Base-by-base conservation (phyloP, 1,140 invertebrate species). In the Drosophila subpulchrella region DNA sequence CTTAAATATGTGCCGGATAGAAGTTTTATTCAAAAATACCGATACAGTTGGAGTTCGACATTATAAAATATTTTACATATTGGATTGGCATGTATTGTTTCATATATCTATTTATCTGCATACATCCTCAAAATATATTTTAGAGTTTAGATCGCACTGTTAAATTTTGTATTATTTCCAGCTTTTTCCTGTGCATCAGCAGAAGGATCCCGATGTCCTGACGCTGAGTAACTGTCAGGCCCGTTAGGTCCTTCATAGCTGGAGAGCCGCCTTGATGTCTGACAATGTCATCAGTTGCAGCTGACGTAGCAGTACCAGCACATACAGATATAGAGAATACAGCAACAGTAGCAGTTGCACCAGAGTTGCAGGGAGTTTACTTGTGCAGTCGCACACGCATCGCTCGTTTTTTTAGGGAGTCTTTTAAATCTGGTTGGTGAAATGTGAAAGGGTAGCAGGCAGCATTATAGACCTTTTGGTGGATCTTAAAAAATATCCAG, bases 211-310 rank as follows among this genome's bases (percentile, higher is more conserved):
- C 50, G 34, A 67, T 80, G 84, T 67, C 27, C 67, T 83, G 84
- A 77, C 80, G 77, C 84, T 89, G 83, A 88, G 83, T 83, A 81
- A 89, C 84, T 89, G 83, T 83, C 79, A 80, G 79, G 72, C 72
- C 67, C 68, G 84, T 80, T 89, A 80, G 76, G 83, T 57, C 71
- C 74, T 81, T 86, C 78, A 81, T 86, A 73, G 84, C 76, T 56
- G 76, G 51, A 56, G 67, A 71, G 72, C 67, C 72, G 84, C 76
- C 80, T 77, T 77, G 63, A 78, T 89, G 84, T 74, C 84, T 89
- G 84, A 89, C 84, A 84, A 75, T 89, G 84, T 89, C 84, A 89
- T 89, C 84, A 89, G 84, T 80, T 88, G 84, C 84, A 89, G 84
- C 84, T 89, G 84, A 89, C 84, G 81, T 80, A 83, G 84, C 84